Conservation (phyloP, 1,140 invertebrate genomes). For the Rhopalosiphum padi region DNA sequence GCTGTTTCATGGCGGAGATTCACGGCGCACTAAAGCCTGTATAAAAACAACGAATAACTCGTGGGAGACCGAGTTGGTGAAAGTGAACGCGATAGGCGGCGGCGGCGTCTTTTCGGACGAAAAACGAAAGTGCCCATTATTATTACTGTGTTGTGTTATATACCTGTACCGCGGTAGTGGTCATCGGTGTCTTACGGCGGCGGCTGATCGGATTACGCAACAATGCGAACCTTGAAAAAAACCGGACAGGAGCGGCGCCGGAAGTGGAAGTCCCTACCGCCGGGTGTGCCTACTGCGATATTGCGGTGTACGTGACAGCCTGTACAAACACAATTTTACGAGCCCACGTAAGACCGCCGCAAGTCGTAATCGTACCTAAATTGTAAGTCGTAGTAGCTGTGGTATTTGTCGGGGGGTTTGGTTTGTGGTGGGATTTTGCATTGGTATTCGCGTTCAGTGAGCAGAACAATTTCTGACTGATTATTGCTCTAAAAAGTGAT, state of each 20-base stretch:
- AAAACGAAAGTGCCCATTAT: constrained; percentile 50
- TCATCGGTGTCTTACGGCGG: not conserved
- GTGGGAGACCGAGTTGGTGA: not conserved
- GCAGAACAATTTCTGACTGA: too few relatives aligned
- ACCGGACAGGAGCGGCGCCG: constrained; percentile 35
- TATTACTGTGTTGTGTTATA: not conserved
- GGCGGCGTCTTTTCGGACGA: constrained; percentile 24
- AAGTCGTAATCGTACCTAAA: too few relatives aligned
- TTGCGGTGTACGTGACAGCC: too few relatives aligned
- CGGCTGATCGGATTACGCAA: not conserved
- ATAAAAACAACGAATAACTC: not conserved
- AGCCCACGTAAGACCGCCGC: too few relatives aligned
- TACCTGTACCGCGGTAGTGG: constrained; percentile 9
- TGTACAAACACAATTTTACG: too few relatives aligned
- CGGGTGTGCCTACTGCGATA: not conserved
- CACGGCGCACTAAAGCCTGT: constrained; percentile 14
- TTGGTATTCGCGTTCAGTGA: too few relatives aligned
- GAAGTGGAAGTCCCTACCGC: constrained; percentile 22
- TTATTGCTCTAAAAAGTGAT: too few relatives aligned
- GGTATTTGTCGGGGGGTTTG: too few relatives aligned
- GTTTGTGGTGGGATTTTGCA: too few relatives aligned
- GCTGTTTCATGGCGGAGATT: constrained; percentile 49
- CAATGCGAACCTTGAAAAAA: constrained; percentile 43
- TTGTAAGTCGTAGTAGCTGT: too few relatives aligned
- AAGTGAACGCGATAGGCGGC: constrained; percentile 36